Percentiles rank a stretch among this genome's conserved stretches.
Evolutionary conservation across 2,113 vertebrate genomes (phyloP).

Genomic region (Cyanoderma ruficeps): DNA sequence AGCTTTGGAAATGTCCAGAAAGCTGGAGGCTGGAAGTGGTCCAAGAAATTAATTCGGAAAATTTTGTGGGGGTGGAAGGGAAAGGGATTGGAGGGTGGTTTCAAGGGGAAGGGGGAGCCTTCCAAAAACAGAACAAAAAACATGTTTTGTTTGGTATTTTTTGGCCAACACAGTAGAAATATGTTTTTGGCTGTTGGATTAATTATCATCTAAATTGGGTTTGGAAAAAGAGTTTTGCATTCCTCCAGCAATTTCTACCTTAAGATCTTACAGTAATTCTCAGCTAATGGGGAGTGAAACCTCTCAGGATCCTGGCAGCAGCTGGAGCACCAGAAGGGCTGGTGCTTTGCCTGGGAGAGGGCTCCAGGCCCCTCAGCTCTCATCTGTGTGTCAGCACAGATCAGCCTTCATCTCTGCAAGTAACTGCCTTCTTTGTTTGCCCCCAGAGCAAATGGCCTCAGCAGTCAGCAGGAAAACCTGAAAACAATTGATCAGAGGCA

Average conservation of each 20-base stretch:
- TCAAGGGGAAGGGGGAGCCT: not conserved
- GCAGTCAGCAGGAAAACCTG: conserved; percentile 36
- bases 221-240: not conserved
- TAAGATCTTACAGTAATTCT: not conserved
- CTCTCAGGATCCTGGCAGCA: not conserved
- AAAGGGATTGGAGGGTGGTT: not conserved
- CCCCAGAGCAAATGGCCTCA: not conserved
- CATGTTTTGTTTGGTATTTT: not conserved
- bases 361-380: not conserved
- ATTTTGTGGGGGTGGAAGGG: not conserved
- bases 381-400: not conserved
- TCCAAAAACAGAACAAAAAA: not conserved
- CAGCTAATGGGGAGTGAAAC: not conserved
- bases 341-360: conserved; percentile 2
- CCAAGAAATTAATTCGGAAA: not conserved
- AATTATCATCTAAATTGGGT: not conserved
- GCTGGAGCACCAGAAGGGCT: not conserved
- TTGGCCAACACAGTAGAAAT: not conserved
- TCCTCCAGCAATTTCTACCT: not conserved
- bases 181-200: not conserved
- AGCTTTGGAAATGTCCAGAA: not conserved
- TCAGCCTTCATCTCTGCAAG: conserved; percentile 45
- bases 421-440: conserved; percentile 43
- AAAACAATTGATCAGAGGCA: conserved; percentile 47
- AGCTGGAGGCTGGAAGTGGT: not conserved